These are phyloP conservation scores for Alitta virens DNA, from an alignment of 2,888 invertebrate genomes.

Conservation along the genomic window DNA sequence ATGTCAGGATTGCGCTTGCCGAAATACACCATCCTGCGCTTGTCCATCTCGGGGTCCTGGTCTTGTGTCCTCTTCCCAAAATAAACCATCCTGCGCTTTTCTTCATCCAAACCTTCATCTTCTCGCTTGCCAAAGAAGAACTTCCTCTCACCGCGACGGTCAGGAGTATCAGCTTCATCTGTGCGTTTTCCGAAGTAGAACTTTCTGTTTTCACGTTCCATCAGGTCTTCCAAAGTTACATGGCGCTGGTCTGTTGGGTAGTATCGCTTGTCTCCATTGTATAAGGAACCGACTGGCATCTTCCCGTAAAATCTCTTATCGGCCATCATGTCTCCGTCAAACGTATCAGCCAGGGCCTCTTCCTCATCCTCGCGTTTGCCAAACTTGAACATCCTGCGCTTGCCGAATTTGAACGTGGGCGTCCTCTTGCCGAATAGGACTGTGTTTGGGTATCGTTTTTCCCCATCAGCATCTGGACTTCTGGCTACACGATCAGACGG, in stretches of 20 bases:
- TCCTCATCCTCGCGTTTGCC: too few relatives aligned
- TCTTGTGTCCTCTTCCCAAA: neutral
- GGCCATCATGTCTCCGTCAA: too few relatives aligned
- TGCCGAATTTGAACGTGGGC: too few relatives aligned
- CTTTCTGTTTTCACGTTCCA: neutral
- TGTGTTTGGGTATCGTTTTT: too few relatives aligned
- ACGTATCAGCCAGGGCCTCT: too few relatives aligned
- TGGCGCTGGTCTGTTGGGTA: neutral
- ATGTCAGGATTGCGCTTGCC: neutral
- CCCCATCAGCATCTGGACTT: too few relatives aligned
- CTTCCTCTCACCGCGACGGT: neutral
- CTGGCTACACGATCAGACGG: too few relatives aligned
- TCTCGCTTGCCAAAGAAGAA: constrained; percentile 1
- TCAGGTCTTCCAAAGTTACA: neutral
- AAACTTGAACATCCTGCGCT: too few relatives aligned
- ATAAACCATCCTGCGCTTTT: neutral
- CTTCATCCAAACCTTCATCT: neutral
- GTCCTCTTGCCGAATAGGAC: too few relatives aligned
- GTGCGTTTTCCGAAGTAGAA: neutral
- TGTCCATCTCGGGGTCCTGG: neutral
- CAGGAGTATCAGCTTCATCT: neutral
- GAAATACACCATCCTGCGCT: neutral
- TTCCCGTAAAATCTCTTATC: too few relatives aligned
- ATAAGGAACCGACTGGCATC: too few relatives aligned
- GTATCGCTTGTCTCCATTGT: too few relatives aligned